Evolutionary conservation across 2,888 invertebrate species (phyloP).

Genomic region (Allacma fusca): DNA sequence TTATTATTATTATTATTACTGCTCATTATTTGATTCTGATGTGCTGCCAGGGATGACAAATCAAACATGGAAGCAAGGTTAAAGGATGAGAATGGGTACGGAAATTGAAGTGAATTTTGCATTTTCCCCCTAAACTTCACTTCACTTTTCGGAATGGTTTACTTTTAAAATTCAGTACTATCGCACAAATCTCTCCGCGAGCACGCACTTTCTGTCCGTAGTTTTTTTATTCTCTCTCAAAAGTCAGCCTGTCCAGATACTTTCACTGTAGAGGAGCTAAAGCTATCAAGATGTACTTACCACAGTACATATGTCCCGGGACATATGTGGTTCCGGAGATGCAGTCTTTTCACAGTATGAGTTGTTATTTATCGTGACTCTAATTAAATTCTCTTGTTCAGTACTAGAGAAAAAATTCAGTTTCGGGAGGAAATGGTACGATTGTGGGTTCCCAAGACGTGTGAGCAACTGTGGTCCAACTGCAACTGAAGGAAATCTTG

Average conservation of each 20-base stretch:
- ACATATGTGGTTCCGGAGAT: too few species aligned
- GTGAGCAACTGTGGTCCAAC: slow-evolving; percentile 6
- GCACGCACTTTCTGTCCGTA: too few species aligned
- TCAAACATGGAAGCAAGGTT: slow-evolving; percentile 45
- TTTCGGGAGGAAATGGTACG: not conserved
- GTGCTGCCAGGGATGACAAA: slow-evolving; percentile 37
- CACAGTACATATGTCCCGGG: too few species aligned
- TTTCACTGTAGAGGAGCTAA: too few species aligned
- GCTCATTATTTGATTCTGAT: slow-evolving; percentile 36
- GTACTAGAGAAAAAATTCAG: too few species aligned
- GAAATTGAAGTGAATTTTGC: slow-evolving; percentile 47
- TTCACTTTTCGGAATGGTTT: not conserved
- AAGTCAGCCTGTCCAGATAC: too few species aligned
- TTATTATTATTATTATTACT: slow-evolving; percentile 27
- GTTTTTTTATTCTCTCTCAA: too few species aligned
- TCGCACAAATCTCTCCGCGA: too few species aligned
- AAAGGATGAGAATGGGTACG: slow-evolving; percentile 41
- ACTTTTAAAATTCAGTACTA: not conserved
- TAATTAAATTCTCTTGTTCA: too few species aligned
- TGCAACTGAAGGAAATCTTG: slow-evolving; percentile 23
- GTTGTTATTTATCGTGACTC: too few species aligned
- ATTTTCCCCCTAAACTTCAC: slow-evolving; percentile 26
- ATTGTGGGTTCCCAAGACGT: not conserved
- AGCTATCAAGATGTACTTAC: too few species aligned
- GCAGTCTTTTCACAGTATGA: too few species aligned